Percentiles rank a stretch among this genome's conserved stretches.
These are phyloP conservation scores for Apodemus speciosus DNA, from an alignment of 2,113 vertebrate species.

Conservation along the genomic window DNA sequence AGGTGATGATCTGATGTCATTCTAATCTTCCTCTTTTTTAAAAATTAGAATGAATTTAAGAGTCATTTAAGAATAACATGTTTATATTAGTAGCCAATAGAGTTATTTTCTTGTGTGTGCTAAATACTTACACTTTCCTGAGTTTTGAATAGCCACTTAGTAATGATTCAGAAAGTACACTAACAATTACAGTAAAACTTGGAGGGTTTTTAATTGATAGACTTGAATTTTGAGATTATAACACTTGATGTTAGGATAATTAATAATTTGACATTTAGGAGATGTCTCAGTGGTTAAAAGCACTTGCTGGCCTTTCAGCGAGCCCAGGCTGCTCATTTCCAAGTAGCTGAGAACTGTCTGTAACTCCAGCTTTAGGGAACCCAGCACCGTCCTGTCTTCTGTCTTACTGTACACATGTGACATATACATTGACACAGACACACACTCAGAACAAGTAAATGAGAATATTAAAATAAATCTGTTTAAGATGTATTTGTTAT, in stretches of 20 bases:
- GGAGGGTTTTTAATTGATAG: slow-evolving; percentile 13
- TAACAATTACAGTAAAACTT: neutral
- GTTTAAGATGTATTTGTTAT: too few species aligned
- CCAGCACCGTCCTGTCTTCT: neutral
- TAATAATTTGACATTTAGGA: neutral
- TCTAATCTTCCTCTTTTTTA: slow-evolving; percentile 1
- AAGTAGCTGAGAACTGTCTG: neutral
- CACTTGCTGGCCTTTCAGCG: neutral
- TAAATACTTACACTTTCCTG: neutral
- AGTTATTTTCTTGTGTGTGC: neutral
- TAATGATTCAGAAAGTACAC: neutral
- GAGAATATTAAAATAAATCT: neutral
- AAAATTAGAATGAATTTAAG: slow-evolving; percentile 10
- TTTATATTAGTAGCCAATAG: neutral
- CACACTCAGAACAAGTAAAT: neutral
- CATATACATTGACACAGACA: neutral
- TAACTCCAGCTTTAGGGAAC: neutral
- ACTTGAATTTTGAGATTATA: slow-evolving; percentile 32
- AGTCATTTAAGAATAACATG: neutral
- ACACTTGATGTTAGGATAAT: neutral
- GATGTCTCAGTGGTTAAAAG: neutral
- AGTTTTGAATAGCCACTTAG: neutral
- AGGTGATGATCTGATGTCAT: neutral
- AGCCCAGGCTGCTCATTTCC: neutral
- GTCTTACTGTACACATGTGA: neutral